Percentiles rank a stretch among this genome's conserved stretches.
Conservation (phyloP, 2,888 invertebrate species). For the Diadegma fenestrale region DNA sequence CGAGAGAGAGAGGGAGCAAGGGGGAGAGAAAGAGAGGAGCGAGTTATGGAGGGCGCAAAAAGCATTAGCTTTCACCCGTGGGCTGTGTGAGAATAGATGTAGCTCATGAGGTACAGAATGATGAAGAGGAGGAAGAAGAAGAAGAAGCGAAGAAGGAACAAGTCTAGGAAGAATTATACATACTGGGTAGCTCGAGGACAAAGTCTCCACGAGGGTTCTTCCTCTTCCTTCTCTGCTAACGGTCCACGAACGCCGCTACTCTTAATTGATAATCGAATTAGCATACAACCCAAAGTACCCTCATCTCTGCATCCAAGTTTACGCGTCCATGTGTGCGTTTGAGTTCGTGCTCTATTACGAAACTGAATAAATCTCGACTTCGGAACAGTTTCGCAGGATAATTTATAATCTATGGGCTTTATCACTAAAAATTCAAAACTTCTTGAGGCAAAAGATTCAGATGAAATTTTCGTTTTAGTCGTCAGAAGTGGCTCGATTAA, state of each 20-base stretch:
- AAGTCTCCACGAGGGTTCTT: slow-evolving; percentile 26
- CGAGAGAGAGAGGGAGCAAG: slow-evolving; percentile 2
- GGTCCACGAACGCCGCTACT: slow-evolving; percentile 49
- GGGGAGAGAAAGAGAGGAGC: slow-evolving; percentile 12
- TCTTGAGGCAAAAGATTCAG: background rate
- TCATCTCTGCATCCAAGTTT: background rate
- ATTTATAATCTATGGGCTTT: background rate
- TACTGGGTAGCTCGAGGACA: slow-evolving; percentile 34
- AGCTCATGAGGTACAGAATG: slow-evolving; percentile 26
- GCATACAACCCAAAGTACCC: slow-evolving; percentile 47
- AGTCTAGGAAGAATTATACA: slow-evolving; percentile 30
- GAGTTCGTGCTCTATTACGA: slow-evolving; percentile 40
- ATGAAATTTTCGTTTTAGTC: background rate
- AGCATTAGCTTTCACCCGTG: slow-evolving; percentile 57
- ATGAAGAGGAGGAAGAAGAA: slow-evolving; percentile 35
- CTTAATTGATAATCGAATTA: slow-evolving; percentile 67
- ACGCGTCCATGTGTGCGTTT: background rate
- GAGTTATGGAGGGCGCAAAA: slow-evolving; percentile 50
- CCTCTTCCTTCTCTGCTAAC: slow-evolving; percentile 49
- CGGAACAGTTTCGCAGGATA: background rate
- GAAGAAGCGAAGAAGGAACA: slow-evolving; percentile 36
- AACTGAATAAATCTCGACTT: slow-evolving; percentile 52
- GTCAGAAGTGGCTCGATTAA: background rate
- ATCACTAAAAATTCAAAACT: background rate
- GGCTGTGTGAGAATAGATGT: slow-evolving; percentile 46